Base-by-base conservation (phyloP, 2,888 invertebrate species). In the Drosophila parthenogenetica region DNA sequence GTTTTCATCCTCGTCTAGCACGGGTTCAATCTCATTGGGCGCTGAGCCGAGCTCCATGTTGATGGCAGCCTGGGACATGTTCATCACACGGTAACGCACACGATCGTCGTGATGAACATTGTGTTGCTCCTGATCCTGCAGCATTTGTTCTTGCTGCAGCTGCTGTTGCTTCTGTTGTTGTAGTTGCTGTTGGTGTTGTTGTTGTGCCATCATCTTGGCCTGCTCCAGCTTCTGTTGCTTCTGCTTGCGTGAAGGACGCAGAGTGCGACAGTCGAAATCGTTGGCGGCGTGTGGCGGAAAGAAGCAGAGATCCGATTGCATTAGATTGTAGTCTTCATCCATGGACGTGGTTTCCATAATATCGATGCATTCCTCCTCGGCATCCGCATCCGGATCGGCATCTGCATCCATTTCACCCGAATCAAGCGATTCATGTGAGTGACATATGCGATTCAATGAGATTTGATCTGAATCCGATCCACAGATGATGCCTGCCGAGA, bases 401-500 rank as follows among this genome's bases (percentile, higher is more conserved):
- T 94, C 94, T 69, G 94, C 93, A 90, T 95, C 94, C 86, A 92
- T 92, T 89, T 93, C 91, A 32, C 95, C 94, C 8, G 95, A 95
- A 90, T 96, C 96, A 55, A 96, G 93, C 79, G 96, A 96, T 91
- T 96, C 96, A 81, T 95, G 94, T 73, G 96, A 96, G 85, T 95
- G 94, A 14, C 92, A 90, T 32, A 92, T 92, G 64, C 92, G 92
- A 81, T 90, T 92, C 63, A 92, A 70, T 17, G 92, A 92, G 25
- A 91, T 87, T 79, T 92, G 92, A 78, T 92, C 92, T 14, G 92
- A 91, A 69, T 93, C 93, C 22, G 93, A 93, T 71, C 93, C 93
- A 85, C 94, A 94, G 77, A 94, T 93, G 71, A 94, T 94, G 73
- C 94, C 92, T 92, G 32, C 19, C 42, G 55, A 37, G 8, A 46